Evolutionary conservation across 2,888 invertebrate genomes (phyloP).

Genomic region (Tortricodes alternella): DNA sequence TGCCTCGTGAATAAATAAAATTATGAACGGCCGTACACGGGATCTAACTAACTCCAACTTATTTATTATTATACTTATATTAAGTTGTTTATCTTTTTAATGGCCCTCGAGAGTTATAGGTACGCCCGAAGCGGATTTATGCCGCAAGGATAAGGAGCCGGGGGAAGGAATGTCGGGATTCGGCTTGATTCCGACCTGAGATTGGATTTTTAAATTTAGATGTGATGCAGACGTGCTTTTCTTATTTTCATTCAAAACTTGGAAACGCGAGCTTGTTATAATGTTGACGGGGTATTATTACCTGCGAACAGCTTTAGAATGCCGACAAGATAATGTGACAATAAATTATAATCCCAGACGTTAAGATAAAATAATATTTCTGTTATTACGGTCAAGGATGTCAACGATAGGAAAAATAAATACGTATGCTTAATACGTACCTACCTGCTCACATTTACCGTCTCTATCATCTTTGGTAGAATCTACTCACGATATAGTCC

Average conservation of each 20-base stretch:
- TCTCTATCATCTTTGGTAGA: too few relatives aligned
- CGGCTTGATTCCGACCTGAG: conserved; percentile 65
- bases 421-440: background rate
- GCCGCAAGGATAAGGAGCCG: conserved; percentile 68
- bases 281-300: conserved; percentile 13
- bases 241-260: conserved; percentile 44
- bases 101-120: conserved; percentile 72
- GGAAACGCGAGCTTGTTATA: conserved; percentile 23
- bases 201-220: conserved; percentile 80
- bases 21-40: conserved; percentile 75
- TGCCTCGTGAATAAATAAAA: conserved; percentile 82
- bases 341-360: conserved; percentile 12
- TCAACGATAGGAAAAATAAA: background rate
- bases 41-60: conserved; percentile 67
- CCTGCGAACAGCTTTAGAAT: background rate
- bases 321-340: conserved; percentile 14
- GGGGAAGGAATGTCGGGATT: conserved; percentile 69
- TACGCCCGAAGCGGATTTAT: conserved; percentile 76
- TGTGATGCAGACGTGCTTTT: conserved; percentile 64
- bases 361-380: conserved; percentile 2
- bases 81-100: conserved; percentile 83
- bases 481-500: too few relatives aligned
- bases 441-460: background rate
- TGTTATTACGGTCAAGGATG: background rate
- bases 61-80: conserved; percentile 82